Evolutionary conservation across 2,113 vertebrate species (phyloP), one percentile per base, ranked within the genome.

Genomic region (Ctenodactylus gundi): DNA sequence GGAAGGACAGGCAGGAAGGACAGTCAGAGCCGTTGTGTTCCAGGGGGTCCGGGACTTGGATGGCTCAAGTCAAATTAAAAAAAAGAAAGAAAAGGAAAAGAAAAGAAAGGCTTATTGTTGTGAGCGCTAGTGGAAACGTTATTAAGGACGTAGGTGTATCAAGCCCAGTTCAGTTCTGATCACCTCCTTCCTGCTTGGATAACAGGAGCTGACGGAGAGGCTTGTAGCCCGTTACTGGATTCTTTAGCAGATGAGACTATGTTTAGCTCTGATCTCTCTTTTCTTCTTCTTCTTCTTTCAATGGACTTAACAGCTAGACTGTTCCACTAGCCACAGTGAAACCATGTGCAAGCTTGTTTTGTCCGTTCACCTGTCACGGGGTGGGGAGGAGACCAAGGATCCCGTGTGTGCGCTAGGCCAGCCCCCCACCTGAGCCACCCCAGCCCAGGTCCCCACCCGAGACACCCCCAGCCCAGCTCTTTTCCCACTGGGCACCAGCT

Each of bases 101-200:
- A 49, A 70, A 55, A 44, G 27, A 62, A 36, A 64, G 62, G 27
- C 39, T 73, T 57, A 44, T 23, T 70, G 31, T 44, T 80, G 51
- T n/a, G 72, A 55, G 41, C 46, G 44, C 85, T 92, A 75, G 87
- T 90, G 55, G 77, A 90, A 62, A 58, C 49, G 25, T 92, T 88
- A 57, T 88, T 84, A 60, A 87, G 49, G 64, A 55, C 73, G n/a
- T 44, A 27, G 6, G 0, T 12, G 67, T 80, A 70, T 46, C 51
- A 14, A 88, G 64, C 44, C 55, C 41, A 72, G 31, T 64, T 65
- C 70, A 49, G 53, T 25, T 41, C 39, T 90, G 90, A 85, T 80
- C 81, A 85, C 34, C 58, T 67, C 86, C 44, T 41, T 88, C 77
- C 72, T 36, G 12, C 78, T 29, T 34, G 64, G 36, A 36, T 29